These are phyloP conservation scores for Sturnira hondurensis DNA, from an alignment of 2,113 vertebrate species.

Conservation along the genomic window DNA sequence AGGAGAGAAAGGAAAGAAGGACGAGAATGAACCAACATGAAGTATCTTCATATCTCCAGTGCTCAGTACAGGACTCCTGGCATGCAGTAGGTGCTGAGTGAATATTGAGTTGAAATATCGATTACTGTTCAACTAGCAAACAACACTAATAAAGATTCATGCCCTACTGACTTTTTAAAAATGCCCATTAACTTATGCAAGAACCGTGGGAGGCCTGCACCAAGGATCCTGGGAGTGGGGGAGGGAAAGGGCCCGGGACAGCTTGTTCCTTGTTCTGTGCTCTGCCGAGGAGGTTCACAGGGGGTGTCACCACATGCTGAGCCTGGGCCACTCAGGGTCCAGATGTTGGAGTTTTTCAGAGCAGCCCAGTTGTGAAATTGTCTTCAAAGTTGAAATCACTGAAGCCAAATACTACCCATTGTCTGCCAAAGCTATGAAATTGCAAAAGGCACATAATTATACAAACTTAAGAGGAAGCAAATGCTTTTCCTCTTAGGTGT, in stretches of 20 bases:
- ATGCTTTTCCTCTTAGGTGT: neutral
- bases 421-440: constrained; percentile 39
- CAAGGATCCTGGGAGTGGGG: neutral
- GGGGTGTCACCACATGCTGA: neutral
- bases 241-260: neutral
- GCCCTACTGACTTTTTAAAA: neutral
- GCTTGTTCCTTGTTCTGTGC: constrained; percentile 19
- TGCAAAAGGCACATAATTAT: constrained; percentile 49
- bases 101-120: neutral
- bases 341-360: constrained; percentile 33
- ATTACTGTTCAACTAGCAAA: neutral
- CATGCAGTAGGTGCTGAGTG: neutral
- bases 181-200: neutral
- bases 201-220: neutral
- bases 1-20: neutral
- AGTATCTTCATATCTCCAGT: neutral
- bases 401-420: neutral
- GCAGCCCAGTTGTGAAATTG: neutral
- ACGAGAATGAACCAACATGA: neutral
- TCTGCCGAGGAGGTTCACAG: neutral
- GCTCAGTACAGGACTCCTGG: neutral
- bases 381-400: constrained; percentile 26
- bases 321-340: neutral
- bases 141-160: neutral
- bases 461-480: neutral